Evolutionary conservation across 2,797 vertebrate genomes (phyloP).

Genomic region (Mus spretus): DNA sequence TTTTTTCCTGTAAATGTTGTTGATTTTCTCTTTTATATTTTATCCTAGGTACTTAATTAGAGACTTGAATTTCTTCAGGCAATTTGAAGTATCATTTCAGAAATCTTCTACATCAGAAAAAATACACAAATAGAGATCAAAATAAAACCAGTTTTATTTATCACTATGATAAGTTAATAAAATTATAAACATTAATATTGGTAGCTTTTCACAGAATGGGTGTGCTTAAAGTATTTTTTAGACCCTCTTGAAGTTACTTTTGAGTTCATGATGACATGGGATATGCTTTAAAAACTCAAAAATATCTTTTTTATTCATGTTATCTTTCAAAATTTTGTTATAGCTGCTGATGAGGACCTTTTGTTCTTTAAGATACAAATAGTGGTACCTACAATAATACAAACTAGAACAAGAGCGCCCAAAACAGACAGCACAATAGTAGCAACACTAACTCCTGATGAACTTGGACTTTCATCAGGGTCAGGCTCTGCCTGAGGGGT

Average conservation of each 20-base stretch:
- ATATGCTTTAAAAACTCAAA: conserved; percentile 45
- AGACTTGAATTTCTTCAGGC: conserved; percentile 44
- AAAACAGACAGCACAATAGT: conserved; percentile 55
- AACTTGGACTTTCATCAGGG: background rate
- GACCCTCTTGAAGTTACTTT: conserved; percentile 41
- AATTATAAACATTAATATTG: conserved; percentile 41
- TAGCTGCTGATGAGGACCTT: background rate
- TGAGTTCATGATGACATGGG: conserved; percentile 24
- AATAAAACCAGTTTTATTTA: conserved; percentile 62
- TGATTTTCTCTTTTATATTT: conserved; percentile 23
- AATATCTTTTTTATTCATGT: background rate
- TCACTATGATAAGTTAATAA: conserved; percentile 20
- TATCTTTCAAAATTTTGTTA: conserved; percentile 45
- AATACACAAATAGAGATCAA: background rate
- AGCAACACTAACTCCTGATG: conserved; percentile 10
- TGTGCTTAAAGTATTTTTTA: background rate
- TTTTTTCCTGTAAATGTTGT: background rate
- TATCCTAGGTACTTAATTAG: conserved; percentile 28
- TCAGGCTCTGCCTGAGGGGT: background rate
- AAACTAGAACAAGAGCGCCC: conserved; percentile 26
- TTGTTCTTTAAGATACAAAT: conserved; percentile 67
- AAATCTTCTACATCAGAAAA: conserved; percentile 49
- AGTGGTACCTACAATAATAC: conserved; percentile 53
- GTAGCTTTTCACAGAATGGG: conserved; percentile 19
- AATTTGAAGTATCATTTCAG: conserved; percentile 51